Percentiles rank a stretch among this genome's conserved stretches.
Evolutionary conservation across 64 coral and sea anemone species (phyloP).

Genomic region (Cladopsammia gracilis): DNA sequence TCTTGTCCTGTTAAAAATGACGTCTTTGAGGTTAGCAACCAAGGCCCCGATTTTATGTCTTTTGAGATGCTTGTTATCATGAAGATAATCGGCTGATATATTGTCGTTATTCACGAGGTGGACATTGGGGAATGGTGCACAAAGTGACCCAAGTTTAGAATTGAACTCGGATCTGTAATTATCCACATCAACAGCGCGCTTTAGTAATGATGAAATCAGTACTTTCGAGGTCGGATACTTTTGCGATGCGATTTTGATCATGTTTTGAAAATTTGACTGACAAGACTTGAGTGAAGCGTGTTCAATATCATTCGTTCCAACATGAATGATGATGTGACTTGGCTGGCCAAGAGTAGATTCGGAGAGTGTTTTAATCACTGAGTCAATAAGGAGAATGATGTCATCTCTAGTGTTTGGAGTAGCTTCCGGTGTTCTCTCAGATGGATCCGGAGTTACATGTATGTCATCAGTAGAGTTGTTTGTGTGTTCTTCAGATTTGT

Average conservation of each 20-base stretch:
- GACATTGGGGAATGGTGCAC: not conserved
- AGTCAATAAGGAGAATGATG: too few relatives aligned
- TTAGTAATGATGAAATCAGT: conserved; percentile 12
- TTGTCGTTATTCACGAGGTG: not conserved
- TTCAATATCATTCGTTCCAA: conserved; percentile 18
- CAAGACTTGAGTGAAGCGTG: conserved; percentile 7
- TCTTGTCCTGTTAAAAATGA: conserved; percentile 2
- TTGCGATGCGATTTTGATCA: not conserved
- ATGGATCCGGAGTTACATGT: too few relatives aligned
- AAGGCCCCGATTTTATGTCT: not conserved
- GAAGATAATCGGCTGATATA: not conserved
- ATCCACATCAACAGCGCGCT: not conserved
- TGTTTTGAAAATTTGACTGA: not conserved
- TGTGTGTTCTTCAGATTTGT: too few relatives aligned
- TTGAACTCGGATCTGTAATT: not conserved
- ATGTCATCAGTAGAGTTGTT: too few relatives aligned
- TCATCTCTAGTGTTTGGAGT: too few relatives aligned
- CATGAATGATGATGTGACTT: too few relatives aligned
- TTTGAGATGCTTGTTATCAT: not conserved
- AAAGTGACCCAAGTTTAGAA: not conserved
- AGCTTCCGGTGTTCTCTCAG: too few relatives aligned
- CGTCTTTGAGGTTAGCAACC: not conserved
- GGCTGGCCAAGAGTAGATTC: too few relatives aligned
- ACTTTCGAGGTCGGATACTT: conserved; percentile 5
- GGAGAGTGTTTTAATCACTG: not conserved